Conservation (phyloP, 2,888 invertebrate species). For the Penaeus monodon region DNA sequence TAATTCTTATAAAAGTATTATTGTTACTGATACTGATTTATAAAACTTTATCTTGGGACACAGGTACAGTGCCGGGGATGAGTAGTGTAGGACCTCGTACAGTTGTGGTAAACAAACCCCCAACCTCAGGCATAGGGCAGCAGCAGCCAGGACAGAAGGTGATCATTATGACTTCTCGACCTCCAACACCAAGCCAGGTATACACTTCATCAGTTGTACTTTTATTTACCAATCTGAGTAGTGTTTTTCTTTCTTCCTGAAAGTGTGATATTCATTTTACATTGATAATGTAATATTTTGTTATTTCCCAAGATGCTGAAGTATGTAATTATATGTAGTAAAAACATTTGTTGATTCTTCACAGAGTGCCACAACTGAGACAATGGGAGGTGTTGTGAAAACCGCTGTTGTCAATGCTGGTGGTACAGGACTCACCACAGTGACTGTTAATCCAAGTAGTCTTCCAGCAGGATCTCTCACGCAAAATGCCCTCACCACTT, state of each 20-base stretch:
- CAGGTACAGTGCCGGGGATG: slow-evolving; percentile 47
- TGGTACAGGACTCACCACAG: slow-evolving; percentile 34
- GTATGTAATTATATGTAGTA: neutral
- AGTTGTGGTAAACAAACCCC: slow-evolving; percentile 60
- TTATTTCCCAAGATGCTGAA: neutral
- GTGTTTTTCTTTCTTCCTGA: neutral
- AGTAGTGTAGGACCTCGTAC: slow-evolving; percentile 52
- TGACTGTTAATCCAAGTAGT: slow-evolving; percentile 41
- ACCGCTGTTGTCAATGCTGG: slow-evolving; percentile 53
- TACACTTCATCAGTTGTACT: neutral
- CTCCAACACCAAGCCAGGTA: slow-evolving; percentile 61
- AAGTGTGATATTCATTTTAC: neutral
- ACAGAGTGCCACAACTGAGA: slow-evolving; percentile 50
- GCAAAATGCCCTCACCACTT: slow-evolving; percentile 33
- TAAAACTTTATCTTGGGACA: neutral
- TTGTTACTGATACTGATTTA: no score
- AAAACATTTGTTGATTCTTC: neutral
- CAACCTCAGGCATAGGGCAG: slow-evolving; percentile 37
- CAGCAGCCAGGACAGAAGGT: slow-evolving; percentile 61
- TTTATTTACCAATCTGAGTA: neutral
- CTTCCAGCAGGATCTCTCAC: slow-evolving; percentile 41
- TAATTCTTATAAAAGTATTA: no score
- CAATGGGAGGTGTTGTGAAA: slow-evolving; percentile 50
- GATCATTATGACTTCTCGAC: slow-evolving; percentile 62
- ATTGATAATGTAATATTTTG: neutral